Percentiles rank a stretch among this genome's conserved stretches.
These are phyloP conservation scores for Eilema caniola DNA, from an alignment of 2,888 invertebrate species.

Conservation along the genomic window DNA sequence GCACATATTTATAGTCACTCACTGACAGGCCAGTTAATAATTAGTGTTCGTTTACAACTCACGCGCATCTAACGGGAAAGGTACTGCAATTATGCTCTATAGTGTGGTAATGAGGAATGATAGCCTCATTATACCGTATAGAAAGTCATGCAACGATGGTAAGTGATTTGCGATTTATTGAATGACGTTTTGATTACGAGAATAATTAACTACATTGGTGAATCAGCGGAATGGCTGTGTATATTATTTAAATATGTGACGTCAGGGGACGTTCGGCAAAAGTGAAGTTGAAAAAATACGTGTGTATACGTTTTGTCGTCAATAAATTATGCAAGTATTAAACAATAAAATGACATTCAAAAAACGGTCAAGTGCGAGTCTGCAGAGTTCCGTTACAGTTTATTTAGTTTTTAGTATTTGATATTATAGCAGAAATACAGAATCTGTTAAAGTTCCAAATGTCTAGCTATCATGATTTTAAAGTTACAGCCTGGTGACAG, in stretches of 20 bases:
- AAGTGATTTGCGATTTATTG: slow-evolving; percentile 19
- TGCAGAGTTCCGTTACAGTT: too few species aligned
- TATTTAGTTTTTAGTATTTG: too few species aligned
- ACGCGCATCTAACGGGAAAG: slow-evolving; percentile 55
- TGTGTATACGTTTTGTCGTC: background rate
- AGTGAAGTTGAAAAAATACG: background rate
- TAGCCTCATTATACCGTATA: slow-evolving; percentile 45
- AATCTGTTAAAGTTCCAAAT: too few species aligned
- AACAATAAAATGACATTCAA: too few species aligned
- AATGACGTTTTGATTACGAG: slow-evolving; percentile 11
- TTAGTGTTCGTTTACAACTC: slow-evolving; percentile 51
- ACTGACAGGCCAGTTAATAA: slow-evolving; percentile 46
- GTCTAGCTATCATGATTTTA: too few species aligned
- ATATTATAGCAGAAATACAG: too few species aligned
- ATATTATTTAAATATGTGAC: too few species aligned
- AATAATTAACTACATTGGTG: slow-evolving; percentile 7
- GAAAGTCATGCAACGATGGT: slow-evolving; percentile 30
- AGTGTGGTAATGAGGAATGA: slow-evolving; percentile 49
- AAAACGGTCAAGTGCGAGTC: too few species aligned
- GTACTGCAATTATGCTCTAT: slow-evolving; percentile 53
- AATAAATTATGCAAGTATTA: too few species aligned
- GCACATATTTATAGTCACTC: slow-evolving; percentile 40
- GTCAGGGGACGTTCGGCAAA: background rate
- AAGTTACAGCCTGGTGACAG: too few species aligned
- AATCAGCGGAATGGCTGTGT: background rate